Evolutionary conservation across 2,797 vertebrate species (phyloP), one percentile per base, ranked within the genome.

Genomic region (Sternotherus odoratus): DNA sequence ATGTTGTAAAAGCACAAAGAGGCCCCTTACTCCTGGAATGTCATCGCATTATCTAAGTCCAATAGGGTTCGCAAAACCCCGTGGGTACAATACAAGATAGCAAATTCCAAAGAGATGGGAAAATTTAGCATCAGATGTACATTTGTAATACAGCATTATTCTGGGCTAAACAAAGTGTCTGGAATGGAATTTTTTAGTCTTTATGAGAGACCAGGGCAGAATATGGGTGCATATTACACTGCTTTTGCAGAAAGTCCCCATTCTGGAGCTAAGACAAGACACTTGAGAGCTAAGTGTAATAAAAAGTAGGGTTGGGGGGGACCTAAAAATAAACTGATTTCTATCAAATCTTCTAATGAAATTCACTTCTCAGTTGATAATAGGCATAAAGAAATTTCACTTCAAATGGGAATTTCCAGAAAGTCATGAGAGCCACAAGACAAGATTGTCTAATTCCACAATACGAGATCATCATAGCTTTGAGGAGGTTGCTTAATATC

Each of bases 51-150:
- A 86, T 77, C 30, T 60, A 86, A 57, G 30, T 43, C 83, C 89
- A 82, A 91, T 36, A 74, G 12, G 43, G 16, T 54, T 30, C 39
- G 86, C 57, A 96, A 96, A 94, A 49, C 6, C 16, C 56, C 28
- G 43, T 8, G 46, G 51, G n/a, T 24, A 60, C 21, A 78, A 60
- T 12, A 50, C 30, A 77, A 92, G 15, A 75, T 49, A 91, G 36
- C 8, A 5, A 50, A 91, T 28, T 88, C 63, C 84, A 48, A 63
- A 26, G 57, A 87, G 92, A 88, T 23, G 21, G 82, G 6, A 78
- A 26, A 82, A 69, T 53, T 85, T 51, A 69, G 2, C 0, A 0
- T 77, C 43, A 85, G 51, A 30, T 50, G 8, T n/a, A 78, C 24
- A 51, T 30, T 91, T 51, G 79, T 57, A 80, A 43, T 36, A 81